Conservation (phyloP, 2,113 vertebrate species). For the Neodon shergylaensis region DNA sequence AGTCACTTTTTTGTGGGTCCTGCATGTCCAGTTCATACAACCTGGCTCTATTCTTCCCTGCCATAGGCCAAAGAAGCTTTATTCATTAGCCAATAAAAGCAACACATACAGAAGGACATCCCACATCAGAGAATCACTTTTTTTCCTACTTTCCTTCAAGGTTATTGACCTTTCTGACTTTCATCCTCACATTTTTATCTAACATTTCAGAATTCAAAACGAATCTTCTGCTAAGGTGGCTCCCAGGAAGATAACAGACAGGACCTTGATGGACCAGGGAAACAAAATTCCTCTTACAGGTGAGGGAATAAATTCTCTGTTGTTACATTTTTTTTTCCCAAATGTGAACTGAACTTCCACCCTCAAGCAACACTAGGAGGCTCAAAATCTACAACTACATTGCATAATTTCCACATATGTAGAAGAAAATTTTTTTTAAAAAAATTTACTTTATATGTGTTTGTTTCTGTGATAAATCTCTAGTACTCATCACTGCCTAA, state of each 20-base stretch:
- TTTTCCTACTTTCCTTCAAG: neutral
- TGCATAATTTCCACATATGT: neutral
- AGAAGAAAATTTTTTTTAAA: neutral
- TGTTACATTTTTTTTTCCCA: neutral
- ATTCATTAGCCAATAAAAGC: too few species aligned
- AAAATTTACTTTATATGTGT: neutral
- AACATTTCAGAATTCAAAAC: neutral
- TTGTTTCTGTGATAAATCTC: neutral
- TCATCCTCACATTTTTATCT: neutral
- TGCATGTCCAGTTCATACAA: too few species aligned
- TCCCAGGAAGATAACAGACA: neutral
- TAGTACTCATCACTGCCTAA: neutral
- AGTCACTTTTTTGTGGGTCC: too few species aligned
- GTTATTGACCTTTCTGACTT: neutral
- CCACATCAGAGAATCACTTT: neutral
- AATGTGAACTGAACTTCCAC: neutral
- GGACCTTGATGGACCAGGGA: neutral
- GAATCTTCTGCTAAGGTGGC: neutral
- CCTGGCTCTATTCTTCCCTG: too few species aligned
- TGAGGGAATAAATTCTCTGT: neutral
- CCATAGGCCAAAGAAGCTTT: too few species aligned
- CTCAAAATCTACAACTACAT: neutral
- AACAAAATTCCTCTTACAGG: neutral
- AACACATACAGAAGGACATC: too few species aligned
- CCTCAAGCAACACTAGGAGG: neutral